Evolutionary conservation across 2,797 vertebrate genomes (phyloP).

Genomic region (Sebastes minor): DNA sequence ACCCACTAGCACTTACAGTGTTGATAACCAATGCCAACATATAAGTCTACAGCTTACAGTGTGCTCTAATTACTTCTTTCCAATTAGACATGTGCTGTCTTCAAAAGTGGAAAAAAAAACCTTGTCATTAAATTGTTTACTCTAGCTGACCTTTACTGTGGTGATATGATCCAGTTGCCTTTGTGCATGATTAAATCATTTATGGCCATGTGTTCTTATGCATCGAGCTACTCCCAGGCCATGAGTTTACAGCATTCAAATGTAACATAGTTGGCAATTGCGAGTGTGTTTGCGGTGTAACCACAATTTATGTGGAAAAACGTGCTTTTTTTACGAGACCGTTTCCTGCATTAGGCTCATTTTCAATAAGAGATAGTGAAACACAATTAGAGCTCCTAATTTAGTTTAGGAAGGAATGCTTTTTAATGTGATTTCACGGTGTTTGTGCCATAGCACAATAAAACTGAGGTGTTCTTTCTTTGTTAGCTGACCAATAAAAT

Average conservation of each 20-base stretch:
- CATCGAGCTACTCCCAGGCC: constrained; percentile 35
- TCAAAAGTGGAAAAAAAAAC: constrained; percentile 3
- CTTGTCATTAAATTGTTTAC: constrained; percentile 63
- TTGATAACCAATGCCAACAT: constrained; percentile 18
- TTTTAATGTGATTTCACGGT: constrained; percentile 48
- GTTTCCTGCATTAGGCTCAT: constrained; percentile 69
- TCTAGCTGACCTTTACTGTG: constrained; percentile 61
- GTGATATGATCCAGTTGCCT: constrained; percentile 48
- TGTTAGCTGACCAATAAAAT: constrained; percentile 57
- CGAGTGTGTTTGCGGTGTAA: constrained; percentile 42
- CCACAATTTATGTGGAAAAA: constrained; percentile 79
- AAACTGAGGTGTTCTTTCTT: constrained; percentile 40
- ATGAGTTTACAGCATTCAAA: constrained; percentile 49
- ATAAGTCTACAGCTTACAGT: not conserved
- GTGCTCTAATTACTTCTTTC: constrained; percentile 36
- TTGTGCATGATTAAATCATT: constrained; percentile 58
- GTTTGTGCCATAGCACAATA: constrained; percentile 57
- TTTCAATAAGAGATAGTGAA: constrained; percentile 73
- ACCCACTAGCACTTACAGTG: constrained; percentile 4
- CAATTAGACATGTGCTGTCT: constrained; percentile 26
- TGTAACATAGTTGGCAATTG: constrained; percentile 53
- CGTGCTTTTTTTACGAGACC: constrained; percentile 61
- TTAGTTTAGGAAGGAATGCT: constrained; percentile 50
- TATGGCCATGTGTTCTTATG: constrained; percentile 44
- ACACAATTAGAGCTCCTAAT: constrained; percentile 63